Evolutionary conservation across 2,888 invertebrate species (phyloP), one percentile per base, ranked within the genome.

Genomic region (Muschampia staudingeri): DNA sequence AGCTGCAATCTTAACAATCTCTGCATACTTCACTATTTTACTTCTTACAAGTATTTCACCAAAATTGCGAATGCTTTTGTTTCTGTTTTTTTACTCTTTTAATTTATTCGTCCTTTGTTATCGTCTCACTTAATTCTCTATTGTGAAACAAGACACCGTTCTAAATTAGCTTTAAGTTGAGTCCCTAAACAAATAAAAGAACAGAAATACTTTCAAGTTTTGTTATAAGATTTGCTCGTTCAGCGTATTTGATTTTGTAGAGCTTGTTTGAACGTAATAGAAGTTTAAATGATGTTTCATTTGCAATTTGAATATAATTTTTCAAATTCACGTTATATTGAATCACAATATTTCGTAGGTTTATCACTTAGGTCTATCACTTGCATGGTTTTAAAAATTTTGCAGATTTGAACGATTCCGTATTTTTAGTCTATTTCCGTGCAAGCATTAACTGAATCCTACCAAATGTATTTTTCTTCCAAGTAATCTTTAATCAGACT

Each of bases 1-100:
- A 87, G 92, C 91, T 91, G 91, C 92, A 92, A 94, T 93, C 92
- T 91, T 91, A 89, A 91, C 92, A 90, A 89, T 88, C 88, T 25
- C 80, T 73, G 79, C 79, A 80, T 75, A 76, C 75, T 80, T 80
- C 69, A 75, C 75, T 80, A 80, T 80, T 80, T 80, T 75, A 80
- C 80, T 75, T 76, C 80, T 80, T 69, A 80, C 75, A 80, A 76
- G 67, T 80, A 80, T 76, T 80, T 75, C 69, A 80, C n/a, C 44
- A 79, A 48, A 73, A 79, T 67, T 16, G 80, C 65, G 71, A 61
- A 44, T 71, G 61, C 82, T 67, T 79, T 81, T 71, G 72, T 83
- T 79, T 82, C 82, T 42, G 75, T 80, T 76, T 76, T 81, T 80
- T 73, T 61, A 71, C 48, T 61, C 70, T 76, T 81, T 52, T 71